Evolutionary conservation across 2,113 vertebrate species (phyloP).

Genomic region (Ptilonorhynchus violaceus): DNA sequence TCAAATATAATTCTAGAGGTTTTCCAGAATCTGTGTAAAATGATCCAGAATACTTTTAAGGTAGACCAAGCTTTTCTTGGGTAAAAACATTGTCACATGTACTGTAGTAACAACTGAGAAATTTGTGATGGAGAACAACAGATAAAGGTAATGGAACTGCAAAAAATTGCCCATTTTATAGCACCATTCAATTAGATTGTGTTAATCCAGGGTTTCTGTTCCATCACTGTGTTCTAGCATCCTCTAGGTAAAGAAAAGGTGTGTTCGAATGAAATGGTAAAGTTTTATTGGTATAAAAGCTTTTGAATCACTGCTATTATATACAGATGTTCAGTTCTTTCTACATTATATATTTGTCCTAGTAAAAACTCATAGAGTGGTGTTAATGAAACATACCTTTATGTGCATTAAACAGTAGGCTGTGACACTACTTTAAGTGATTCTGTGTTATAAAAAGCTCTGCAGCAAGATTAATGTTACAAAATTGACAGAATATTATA

Average conservation of each 20-base stretch:
- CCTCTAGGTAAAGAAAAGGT: not conserved
- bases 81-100: not conserved
- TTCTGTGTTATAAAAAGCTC: conserved; percentile 66
- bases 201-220: not conserved
- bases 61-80: not conserved
- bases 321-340: not conserved
- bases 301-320: conserved; percentile 20
- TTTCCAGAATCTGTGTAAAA: not conserved
- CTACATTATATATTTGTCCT: conserved; percentile 37
- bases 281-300: conserved; percentile 10
- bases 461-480: conserved; percentile 57
- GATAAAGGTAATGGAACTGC: not conserved
- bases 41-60: not conserved
- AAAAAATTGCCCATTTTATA: not conserved
- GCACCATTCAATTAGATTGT: not conserved
- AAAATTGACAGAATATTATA: conserved; percentile 69
- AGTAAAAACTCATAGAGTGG: conserved; percentile 33
- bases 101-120: not conserved
- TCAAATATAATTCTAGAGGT: not conserved
- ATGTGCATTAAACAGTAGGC: conserved; percentile 47
- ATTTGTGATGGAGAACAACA: not conserved
- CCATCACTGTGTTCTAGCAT: not conserved
- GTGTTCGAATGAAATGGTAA: not conserved
- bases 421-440: conserved; percentile 58
- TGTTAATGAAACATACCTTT: conserved; percentile 65